Conservation (phyloP, 2,113 vertebrate species). For the Daphoenositta chrysoptera region DNA sequence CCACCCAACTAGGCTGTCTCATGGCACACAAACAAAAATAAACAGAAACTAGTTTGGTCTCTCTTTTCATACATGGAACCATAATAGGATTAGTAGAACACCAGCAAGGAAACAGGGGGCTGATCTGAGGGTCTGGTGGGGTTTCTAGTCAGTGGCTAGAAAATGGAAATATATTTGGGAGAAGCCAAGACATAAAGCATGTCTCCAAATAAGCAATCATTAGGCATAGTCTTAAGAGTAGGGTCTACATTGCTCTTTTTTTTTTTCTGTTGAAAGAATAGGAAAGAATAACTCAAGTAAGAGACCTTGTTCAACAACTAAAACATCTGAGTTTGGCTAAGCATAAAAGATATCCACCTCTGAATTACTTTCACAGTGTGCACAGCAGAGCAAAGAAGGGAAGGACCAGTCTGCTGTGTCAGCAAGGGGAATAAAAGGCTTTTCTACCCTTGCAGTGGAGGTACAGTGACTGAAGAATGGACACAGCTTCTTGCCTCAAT, state of each 20-base stretch:
- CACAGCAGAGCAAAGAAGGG: not conserved
- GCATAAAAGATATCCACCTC: not conserved
- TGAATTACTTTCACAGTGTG: not conserved
- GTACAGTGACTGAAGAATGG: not conserved
- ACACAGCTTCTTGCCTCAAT: not conserved
- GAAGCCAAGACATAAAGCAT: not conserved
- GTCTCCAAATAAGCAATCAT: not conserved
- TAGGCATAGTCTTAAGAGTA: not conserved
- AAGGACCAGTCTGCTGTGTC: not conserved
- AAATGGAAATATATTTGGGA: not conserved
- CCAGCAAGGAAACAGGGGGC: not conserved
- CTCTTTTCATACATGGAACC: not conserved
- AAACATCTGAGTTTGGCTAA: not conserved
- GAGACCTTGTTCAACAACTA: not conserved
- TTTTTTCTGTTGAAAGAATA: not conserved
- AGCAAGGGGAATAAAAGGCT: not conserved
- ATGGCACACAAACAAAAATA: not conserved
- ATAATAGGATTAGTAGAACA: not conserved
- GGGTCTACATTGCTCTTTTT: not conserved
- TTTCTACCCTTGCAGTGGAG: not conserved
- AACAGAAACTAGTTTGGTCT: not conserved
- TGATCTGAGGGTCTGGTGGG: not conserved
- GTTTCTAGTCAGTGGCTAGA: not conserved
- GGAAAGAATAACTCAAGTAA: not conserved
- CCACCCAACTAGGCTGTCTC: not conserved